phyloP scores from a whole-genome alignment of 2,888 invertebrate genomes.

The Colostygia pectinataria region DNA sequence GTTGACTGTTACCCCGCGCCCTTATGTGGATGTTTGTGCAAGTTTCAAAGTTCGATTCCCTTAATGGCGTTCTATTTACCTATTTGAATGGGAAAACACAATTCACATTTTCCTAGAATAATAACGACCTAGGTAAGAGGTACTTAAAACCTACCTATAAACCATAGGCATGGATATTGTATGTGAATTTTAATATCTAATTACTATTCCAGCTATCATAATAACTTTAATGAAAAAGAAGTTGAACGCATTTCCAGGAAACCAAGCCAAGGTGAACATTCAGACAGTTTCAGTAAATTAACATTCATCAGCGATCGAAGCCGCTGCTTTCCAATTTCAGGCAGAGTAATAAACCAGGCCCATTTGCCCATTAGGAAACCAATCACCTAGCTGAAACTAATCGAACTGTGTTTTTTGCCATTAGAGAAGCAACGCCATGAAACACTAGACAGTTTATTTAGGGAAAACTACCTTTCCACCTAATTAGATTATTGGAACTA shows the following conservation, averaged over 20 bases:
- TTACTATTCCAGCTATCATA: not conserved
- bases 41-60: too few relatives aligned
- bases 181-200: too few relatives aligned
- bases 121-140: too few relatives aligned
- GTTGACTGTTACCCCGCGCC: too few relatives aligned
- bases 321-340: conserved; percentile 26
- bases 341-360: conserved; percentile 23
- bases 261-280: conserved; percentile 11
- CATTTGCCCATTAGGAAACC: conserved; percentile 18
- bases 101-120: not conserved
- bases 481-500: not conserved
- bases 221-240: not conserved
- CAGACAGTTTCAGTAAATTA: conserved; percentile 21
- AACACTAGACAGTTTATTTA: conserved; percentile 23
- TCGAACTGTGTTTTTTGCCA: conserved; percentile 19
- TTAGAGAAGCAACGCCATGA: conserved; percentile 22
- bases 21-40: too few relatives aligned
- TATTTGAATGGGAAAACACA: not conserved
- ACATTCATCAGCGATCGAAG: conserved; percentile 14
- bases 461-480: not conserved
- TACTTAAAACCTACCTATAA: too few relatives aligned
- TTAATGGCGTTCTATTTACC: too few relatives aligned
- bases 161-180: too few relatives aligned
- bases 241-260: conserved; percentile 5
- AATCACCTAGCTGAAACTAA: conserved; percentile 30